Evolutionary conservation across 2,797 vertebrate species (phyloP), one percentile per base, ranked within the genome.

Genomic region (Aulostomus chinensis): DNA sequence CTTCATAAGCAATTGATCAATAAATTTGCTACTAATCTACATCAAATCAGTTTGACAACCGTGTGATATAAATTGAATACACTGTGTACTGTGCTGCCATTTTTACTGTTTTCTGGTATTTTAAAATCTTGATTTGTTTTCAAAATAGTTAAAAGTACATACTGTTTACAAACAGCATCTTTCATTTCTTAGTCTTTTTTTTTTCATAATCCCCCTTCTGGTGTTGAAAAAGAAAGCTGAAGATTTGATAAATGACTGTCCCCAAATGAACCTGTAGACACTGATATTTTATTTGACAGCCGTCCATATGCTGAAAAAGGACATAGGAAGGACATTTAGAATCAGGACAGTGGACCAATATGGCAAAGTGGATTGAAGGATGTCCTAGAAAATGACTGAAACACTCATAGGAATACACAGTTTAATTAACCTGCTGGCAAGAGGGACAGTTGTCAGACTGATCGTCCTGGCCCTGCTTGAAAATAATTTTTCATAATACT

Each of bases 361-460:
- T 73, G 37, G 66, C 68, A 68, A 81, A 84, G 71, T 75, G 60
- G 76, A 83, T 78, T 78, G 76, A 83, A 82, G 68, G 70, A 49
- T 78, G 86, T 81, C 85, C 91, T 86, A 89, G 83, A 91, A 89
- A 88, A 84, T 64, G 38, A 67, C 39, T 73, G 20, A 60, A 54
- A 83, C 69, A 73, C 85, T 86, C 85, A 38, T 30, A 76, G 89
- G 87, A 85, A 80, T 73, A 71, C 51, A 47, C 46, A 48, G 55
- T 79, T 58, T 81, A 77, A 87, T 82, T 83, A 86, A 76, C 50
- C 71, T 54, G 56, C 45, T 39, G 59, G 48, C 62, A 70, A 39
- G 50, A 45, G 53, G 29, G 34, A 10, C 53, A 15, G n/a, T 17
- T 55, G 37, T 24, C 32, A 77, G 39, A 50, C 54, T 21, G 39